Conservation (phyloP, 2,888 invertebrate genomes). For the Melanostoma scalare region DNA sequence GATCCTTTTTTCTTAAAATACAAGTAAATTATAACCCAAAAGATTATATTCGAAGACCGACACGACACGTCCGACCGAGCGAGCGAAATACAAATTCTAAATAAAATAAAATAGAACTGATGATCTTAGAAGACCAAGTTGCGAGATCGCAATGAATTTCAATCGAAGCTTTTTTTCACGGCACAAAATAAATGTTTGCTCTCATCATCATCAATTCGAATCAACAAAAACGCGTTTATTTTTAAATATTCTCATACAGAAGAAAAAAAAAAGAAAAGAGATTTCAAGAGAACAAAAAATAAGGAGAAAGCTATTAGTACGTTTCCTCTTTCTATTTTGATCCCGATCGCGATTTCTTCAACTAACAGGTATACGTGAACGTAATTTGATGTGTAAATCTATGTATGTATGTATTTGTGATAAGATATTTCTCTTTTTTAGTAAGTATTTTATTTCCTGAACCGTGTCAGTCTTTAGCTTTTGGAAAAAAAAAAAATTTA, state of each 20-base stretch:
- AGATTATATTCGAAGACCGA: conserved; percentile 42
- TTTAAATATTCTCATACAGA: conserved; percentile 61
- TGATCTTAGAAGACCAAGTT: conserved; percentile 80
- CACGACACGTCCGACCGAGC: conserved; percentile 35
- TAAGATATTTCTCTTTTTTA: conserved; percentile 23
- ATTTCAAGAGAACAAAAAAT: conserved; percentile 28
- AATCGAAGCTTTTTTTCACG: conserved; percentile 71
- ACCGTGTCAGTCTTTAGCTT: conserved; percentile 41
- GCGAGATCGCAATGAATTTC: conserved; percentile 81
- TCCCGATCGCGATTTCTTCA: conserved; percentile 68
- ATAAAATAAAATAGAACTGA: conserved; percentile 64
- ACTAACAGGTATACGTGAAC: conserved; percentile 57
- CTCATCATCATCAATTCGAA: conserved; percentile 53
- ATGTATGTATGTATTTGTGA: conserved; percentile 39
- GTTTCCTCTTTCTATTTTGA: conserved; percentile 71
- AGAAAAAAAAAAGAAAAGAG: conserved; percentile 23
- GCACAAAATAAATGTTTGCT: conserved; percentile 75
- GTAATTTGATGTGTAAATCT: conserved; percentile 52
- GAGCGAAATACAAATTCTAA: conserved; percentile 49
- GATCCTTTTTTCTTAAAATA: conserved; percentile 50
- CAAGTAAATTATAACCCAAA: conserved; percentile 32
- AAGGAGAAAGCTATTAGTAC: conserved; percentile 45
- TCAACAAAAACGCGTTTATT: conserved; percentile 73
- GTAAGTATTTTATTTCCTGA: conserved; percentile 1
- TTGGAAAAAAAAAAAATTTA: conserved; percentile 38